Conservation (phyloP, 1,140 invertebrate genomes). For the Macrosteles quadrilineatus region DNA sequence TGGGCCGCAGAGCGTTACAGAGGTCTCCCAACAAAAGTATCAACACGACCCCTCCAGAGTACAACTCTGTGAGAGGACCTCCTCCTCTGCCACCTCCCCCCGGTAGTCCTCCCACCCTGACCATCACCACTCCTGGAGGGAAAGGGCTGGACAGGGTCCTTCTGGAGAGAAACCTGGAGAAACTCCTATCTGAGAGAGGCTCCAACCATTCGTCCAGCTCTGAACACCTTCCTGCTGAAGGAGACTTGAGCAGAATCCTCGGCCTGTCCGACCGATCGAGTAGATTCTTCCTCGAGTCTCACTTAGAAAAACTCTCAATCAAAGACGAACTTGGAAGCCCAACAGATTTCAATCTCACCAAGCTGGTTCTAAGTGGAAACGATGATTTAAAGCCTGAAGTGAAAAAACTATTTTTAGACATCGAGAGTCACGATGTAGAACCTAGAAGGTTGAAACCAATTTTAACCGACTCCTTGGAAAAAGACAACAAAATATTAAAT, state of each 20-base stretch:
- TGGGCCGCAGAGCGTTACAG: constrained; percentile 57
- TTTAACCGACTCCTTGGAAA: neutral
- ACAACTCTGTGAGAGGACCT: constrained; percentile 32
- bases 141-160: constrained; percentile 60
- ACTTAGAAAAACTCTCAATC: constrained; percentile 22
- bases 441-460: neutral
- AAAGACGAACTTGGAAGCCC: constrained; percentile 11
- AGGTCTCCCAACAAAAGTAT: constrained; percentile 44
- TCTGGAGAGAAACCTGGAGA: constrained; percentile 61
- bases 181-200: constrained; percentile 50
- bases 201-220: constrained; percentile 30
- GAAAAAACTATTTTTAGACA: constrained; percentile 29
- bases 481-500: constrained; percentile 12
- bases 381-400: constrained; percentile 17
- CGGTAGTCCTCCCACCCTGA: constrained; percentile 47
- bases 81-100: constrained; percentile 39
- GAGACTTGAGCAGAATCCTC: constrained; percentile 1
- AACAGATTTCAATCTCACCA: constrained; percentile 24
- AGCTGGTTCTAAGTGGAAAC: constrained; percentile 12
- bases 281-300: constrained; percentile 17
- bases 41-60: constrained; percentile 27
- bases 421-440: constrained; percentile 5
- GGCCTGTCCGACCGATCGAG: neutral
- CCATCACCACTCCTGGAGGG: constrained; percentile 40
- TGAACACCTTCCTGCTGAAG: constrained; percentile 14